Evolutionary conservation across 2,113 vertebrate genomes (phyloP), one percentile per base, ranked within the genome.

Genomic region (Zosterops hypoxanthus): DNA sequence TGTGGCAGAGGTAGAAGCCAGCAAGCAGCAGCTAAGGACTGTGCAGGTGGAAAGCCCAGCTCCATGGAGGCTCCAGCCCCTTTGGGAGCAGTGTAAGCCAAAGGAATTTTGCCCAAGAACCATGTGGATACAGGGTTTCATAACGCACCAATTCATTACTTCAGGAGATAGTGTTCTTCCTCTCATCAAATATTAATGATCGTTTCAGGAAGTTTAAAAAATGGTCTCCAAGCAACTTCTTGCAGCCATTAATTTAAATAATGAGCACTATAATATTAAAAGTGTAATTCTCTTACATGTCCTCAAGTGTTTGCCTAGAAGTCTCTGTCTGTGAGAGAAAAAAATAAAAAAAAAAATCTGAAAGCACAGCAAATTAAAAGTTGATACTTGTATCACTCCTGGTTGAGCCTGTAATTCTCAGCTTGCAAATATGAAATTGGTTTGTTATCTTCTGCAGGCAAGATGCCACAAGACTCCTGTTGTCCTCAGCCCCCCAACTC

Each of bases 211-310:
- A 96, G 95, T 92, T 97, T 96, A 97, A 98, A 98, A 97, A 97
- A 98, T 95, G 91, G 96, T 97, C 98, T 98, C 95, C 61, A 39
- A 94, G 97, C 94, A 97, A 97, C 95, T 97, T 97, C 94, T 97
- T 81, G 39, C 95, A 94, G 91, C 80, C 94, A 98, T 98, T 98
- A 98, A 98, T 98, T 98, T 97, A 96, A 98, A 97, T 97, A 97
- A 98, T 95, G 96, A 98, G 94, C 85, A 88, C 80, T 94, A 96
- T 97, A 97, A 97, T 97, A 97, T 95, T 96, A 97, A 97, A 98
- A 96, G 95, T 96, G 96, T 96, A 97, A 97, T 97, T 98, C 95
- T 97, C 97, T 86, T 95, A 88, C 95, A 98, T 97, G 94, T 96
- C 95, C 94, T 97, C 88, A 94, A 97, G 97, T 96, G 93, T 97